These are phyloP conservation scores for Forbesichthys agassizii DNA, from an alignment of 2,113 vertebrate genomes.

Conservation along the genomic window DNA sequence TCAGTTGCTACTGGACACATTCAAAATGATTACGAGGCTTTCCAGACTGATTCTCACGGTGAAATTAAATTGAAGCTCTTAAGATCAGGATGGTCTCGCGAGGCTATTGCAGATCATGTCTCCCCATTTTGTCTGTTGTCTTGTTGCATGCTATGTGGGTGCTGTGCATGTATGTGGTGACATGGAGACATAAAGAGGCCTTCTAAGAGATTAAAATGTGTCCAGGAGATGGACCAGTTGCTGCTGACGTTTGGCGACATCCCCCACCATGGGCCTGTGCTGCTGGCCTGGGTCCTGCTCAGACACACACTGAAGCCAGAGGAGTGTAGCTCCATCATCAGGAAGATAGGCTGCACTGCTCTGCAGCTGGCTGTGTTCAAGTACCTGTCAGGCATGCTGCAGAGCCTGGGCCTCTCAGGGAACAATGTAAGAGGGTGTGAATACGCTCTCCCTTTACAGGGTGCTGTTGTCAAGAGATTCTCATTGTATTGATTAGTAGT, in stretches of 20 bases:
- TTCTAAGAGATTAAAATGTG: background rate
- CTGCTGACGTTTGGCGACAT: conserved; percentile 91
- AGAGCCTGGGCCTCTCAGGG: conserved; percentile 83
- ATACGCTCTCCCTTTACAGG: background rate
- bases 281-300: conserved; percentile 94
- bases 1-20: too few species aligned
- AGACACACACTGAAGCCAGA: conserved; percentile 89
- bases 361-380: conserved; percentile 93
- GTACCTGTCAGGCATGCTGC: conserved; percentile 88
- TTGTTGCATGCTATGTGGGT: too few species aligned
- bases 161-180: too few species aligned
- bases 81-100: too few species aligned
- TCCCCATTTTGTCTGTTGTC: too few species aligned
- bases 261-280: conserved; percentile 87
- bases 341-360: conserved; percentile 86
- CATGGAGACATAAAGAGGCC: too few species aligned
- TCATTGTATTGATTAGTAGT: background rate
- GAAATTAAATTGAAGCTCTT: too few species aligned
- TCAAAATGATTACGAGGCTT: too few species aligned
- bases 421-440: conserved; percentile 84
- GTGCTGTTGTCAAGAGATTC: background rate
- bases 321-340: conserved; percentile 79
- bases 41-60: too few species aligned
- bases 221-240: conserved; percentile 90
- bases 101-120: too few species aligned